Conservation (phyloP, 2,888 invertebrate species). For the Eilema depressum region DNA sequence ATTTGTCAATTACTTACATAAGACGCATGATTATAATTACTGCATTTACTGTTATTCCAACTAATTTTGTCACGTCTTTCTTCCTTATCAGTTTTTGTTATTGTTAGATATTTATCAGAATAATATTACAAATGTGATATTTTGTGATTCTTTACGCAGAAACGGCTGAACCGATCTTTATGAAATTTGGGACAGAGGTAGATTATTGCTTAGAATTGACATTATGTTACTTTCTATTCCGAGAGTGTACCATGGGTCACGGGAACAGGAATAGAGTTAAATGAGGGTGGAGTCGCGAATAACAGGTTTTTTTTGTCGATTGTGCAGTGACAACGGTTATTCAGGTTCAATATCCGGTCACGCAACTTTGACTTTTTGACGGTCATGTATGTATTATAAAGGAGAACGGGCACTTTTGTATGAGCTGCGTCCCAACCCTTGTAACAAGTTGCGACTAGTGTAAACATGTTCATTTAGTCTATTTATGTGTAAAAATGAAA, state of each 20-base stretch:
- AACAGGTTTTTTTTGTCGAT: not conserved
- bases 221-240: not conserved
- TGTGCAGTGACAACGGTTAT: not conserved
- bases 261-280: not conserved
- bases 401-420: too few relatives aligned
- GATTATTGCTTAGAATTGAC: not conserved
- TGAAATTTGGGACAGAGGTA: not conserved
- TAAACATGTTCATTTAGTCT: too few relatives aligned
- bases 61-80: slow-evolving; percentile 13
- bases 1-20: not conserved
- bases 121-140: too few relatives aligned
- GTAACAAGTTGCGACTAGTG: too few relatives aligned
- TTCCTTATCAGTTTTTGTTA: slow-evolving; percentile 6
- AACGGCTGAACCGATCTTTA: too few relatives aligned
- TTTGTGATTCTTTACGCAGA: not conserved
- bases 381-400: not conserved
- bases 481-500: too few relatives aligned
- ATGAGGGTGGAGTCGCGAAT: not conserved
- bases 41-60: not conserved
- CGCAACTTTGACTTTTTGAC: not conserved
- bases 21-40: not conserved
- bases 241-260: too few relatives aligned
- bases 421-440: too few relatives aligned
- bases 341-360: slow-evolving; percentile 1
- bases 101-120: slow-evolving; percentile 12